Evolutionary conservation across 2,113 vertebrate species (phyloP).

Genomic region (Caracal caracal): DNA sequence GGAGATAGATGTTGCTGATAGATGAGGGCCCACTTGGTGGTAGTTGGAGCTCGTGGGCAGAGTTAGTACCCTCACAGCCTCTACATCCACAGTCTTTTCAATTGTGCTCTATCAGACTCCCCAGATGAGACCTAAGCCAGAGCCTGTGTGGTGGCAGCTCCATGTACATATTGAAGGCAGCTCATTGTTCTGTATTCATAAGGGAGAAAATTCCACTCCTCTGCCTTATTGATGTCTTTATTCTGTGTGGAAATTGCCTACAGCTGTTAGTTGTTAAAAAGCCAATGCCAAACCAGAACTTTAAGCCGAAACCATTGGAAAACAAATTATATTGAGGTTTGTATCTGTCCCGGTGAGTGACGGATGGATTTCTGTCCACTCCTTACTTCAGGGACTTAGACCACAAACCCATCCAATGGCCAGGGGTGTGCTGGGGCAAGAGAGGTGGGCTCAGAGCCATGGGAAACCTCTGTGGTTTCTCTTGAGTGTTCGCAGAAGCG

Average conservation of each 20-base stretch:
- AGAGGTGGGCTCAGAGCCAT: background rate
- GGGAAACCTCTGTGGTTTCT: conserved; percentile 4
- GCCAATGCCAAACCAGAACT: conserved; percentile 71
- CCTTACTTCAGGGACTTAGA: conserved; percentile 63
- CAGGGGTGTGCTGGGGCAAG: background rate
- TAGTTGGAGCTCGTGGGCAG: background rate
- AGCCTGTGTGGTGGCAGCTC: background rate
- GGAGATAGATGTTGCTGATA: background rate
- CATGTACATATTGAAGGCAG: background rate
- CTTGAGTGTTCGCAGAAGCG: background rate
- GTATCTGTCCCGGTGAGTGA: conserved; percentile 73
- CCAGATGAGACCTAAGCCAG: background rate
- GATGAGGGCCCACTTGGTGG: background rate
- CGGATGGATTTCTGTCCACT: conserved; percentile 72
- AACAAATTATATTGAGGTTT: conserved; percentile 81
- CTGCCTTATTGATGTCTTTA: conserved; percentile 73
- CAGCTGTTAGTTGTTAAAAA: conserved; percentile 78
- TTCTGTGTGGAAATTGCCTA: conserved; percentile 76
- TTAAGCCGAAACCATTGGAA: conserved; percentile 75
- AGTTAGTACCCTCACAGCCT: background rate
- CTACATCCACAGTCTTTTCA: background rate
- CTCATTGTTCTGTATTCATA: conserved; percentile 46
- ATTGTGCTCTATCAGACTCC: background rate
- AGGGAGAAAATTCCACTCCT: conserved; percentile 54
- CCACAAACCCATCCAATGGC: conserved; percentile 60